These are phyloP conservation scores for Caenorhabditis virilis DNA, from an alignment of 2,888 invertebrate species.

Conservation along the genomic window DNA sequence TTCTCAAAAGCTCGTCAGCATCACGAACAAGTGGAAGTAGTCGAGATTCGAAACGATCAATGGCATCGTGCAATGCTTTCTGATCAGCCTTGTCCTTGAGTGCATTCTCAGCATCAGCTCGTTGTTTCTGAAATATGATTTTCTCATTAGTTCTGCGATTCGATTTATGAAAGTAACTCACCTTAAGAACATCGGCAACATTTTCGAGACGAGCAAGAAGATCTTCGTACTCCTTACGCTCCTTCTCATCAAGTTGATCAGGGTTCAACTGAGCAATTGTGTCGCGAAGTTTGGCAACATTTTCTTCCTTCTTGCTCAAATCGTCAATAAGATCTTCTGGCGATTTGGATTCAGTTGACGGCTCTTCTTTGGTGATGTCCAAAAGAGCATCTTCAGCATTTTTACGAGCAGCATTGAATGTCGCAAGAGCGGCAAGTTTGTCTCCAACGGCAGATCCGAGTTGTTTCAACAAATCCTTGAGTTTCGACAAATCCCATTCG, in stretches of 20 bases:
- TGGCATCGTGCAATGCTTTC: conserved; percentile 29
- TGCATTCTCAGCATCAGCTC: conserved; percentile 37
- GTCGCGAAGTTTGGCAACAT: conserved; percentile 31
- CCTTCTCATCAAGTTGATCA: conserved; percentile 41
- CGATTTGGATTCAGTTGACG: conserved; percentile 16
- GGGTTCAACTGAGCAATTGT: conserved; percentile 30
- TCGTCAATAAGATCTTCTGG: conserved; percentile 39
- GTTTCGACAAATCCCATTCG: conserved; percentile 47
- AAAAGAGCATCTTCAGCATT: conserved; percentile 47
- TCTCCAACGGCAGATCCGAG: conserved; percentile 49
- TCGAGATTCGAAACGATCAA: conserved; percentile 30
- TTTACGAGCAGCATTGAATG: conserved; percentile 49
- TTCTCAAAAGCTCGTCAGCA: conserved; percentile 34
- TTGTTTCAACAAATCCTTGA: conserved; percentile 46
- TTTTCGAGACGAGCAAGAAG: conserved; percentile 43
- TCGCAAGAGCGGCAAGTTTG: conserved; percentile 51
- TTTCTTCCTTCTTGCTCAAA: conserved; percentile 31
- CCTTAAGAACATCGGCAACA: conserved; percentile 41
- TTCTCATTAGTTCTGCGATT: conserved; percentile 1
- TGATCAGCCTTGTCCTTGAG: conserved; percentile 38
- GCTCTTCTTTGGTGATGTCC: conserved; percentile 34
- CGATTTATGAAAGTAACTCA: conserved; percentile 9
- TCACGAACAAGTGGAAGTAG: conserved; percentile 42
- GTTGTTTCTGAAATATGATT: conserved; percentile 30
- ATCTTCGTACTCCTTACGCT: conserved; percentile 41